Conservation (phyloP, 2,888 invertebrate species). For the Stramonita haemastoma region DNA sequence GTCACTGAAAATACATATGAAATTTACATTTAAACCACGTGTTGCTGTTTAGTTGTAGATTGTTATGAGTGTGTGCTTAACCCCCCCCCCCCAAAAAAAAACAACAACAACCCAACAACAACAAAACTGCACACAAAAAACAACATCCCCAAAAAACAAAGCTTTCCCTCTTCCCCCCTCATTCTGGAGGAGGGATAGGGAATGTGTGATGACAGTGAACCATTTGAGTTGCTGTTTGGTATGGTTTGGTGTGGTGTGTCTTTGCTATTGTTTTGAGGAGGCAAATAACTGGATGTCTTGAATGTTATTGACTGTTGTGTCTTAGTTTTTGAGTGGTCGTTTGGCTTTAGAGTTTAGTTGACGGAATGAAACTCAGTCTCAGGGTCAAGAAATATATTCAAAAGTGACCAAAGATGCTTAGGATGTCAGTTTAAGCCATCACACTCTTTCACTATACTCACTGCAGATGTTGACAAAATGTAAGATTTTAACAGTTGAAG, state of each 20-base stretch:
- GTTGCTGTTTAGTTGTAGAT: slow-evolving; percentile 7
- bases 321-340: background rate
- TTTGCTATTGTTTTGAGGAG: slow-evolving; percentile 12
- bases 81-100: background rate
- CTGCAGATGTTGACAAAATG: background rate
- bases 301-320: background rate
- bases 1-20: background rate
- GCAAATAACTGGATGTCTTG: background rate
- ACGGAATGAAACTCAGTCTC: background rate
- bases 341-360: background rate
- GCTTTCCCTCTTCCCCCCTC: background rate
- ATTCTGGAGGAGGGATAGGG: background rate
- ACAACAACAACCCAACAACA: too few relatives aligned
- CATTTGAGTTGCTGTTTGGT: background rate
- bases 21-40: background rate
- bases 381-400: background rate
- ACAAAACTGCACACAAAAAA: too few relatives aligned
- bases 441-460: too few relatives aligned
- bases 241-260: slow-evolving; percentile 8
- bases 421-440: too few relatives aligned
- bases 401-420: too few relatives aligned
- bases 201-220: background rate
- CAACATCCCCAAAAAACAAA: too few relatives aligned
- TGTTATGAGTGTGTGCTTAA: background rate
- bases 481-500: background rate